Evolutionary conservation across 2,797 vertebrate genomes (phyloP).

Genomic region (Cheirogaleus major): DNA sequence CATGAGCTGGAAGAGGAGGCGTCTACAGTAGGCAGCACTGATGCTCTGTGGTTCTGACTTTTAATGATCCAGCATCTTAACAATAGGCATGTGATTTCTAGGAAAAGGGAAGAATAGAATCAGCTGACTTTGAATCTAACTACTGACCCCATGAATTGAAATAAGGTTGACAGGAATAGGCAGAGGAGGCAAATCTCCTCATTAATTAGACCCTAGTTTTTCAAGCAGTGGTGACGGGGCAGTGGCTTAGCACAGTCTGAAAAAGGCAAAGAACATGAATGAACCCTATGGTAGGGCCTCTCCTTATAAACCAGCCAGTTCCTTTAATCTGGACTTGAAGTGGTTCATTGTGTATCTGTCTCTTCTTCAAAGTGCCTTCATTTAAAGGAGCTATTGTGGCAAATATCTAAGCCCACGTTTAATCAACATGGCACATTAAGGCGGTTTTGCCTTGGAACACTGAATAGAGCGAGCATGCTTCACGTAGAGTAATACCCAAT

Average conservation of each 20-base stretch:
- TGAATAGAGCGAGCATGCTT: conserved; percentile 58
- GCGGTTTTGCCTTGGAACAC: conserved; percentile 54
- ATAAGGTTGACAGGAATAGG: conserved; percentile 77
- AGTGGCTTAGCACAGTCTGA: conserved; percentile 43
- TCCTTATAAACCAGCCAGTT: conserved; percentile 49
- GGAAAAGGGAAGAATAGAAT: conserved; percentile 80
- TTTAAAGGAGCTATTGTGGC: conserved; percentile 71
- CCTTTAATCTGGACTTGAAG: conserved; percentile 75
- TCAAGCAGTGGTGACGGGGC: conserved; percentile 55
- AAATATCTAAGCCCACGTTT: conserved; percentile 67
- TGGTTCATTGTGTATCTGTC: conserved; percentile 69
- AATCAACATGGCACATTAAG: conserved; percentile 64
- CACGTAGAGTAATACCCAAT: conserved; percentile 44
- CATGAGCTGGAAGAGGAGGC: conserved; percentile 66
- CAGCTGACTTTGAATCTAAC: conserved; percentile 77
- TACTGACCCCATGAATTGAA: conserved; percentile 67
- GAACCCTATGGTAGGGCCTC: conserved; percentile 49
- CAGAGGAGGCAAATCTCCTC: conserved; percentile 70
- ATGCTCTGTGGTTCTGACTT: conserved; percentile 72
- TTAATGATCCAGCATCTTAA: conserved; percentile 78
- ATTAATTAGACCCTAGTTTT: conserved; percentile 70
- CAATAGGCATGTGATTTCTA: conserved; percentile 80
- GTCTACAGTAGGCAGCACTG: conserved; percentile 63
- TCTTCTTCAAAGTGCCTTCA: conserved; percentile 68
- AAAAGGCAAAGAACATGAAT: conserved; percentile 63